phyloP scores from a whole-genome alignment of 2,113 vertebrate genomes.

The Rhinoderma darwinii region DNA sequence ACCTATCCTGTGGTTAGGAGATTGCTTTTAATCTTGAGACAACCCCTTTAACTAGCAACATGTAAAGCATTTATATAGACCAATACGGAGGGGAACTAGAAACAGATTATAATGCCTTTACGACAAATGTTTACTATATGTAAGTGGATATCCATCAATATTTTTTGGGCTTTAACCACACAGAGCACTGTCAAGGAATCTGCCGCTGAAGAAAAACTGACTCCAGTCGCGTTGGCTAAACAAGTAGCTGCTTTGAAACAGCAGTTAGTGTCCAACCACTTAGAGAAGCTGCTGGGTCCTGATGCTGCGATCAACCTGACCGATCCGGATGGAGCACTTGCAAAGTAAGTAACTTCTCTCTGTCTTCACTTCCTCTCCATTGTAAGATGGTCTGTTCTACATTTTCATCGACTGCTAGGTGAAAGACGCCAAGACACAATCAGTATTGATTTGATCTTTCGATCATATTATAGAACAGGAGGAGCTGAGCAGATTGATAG shows the following conservation, averaged over 20 bases:
- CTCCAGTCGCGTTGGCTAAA: slow-evolving; percentile 85
- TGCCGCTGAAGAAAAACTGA: slow-evolving; percentile 86
- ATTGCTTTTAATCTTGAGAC: no score
- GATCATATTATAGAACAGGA: no score
- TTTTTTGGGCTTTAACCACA: not conserved
- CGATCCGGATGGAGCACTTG: slow-evolving; percentile 90
- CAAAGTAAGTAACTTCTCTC: slow-evolving; percentile 78
- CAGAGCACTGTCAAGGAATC: slow-evolving; percentile 84
- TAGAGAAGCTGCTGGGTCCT: slow-evolving; percentile 90
- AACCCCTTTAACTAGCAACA: no score
- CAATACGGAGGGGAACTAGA: not conserved
- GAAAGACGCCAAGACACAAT: no score
- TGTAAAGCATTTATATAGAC: no score
- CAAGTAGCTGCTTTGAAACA: slow-evolving; percentile 89
- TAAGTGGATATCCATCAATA: not conserved
- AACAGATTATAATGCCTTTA: no score
- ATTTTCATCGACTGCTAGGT: no score
- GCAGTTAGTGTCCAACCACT: slow-evolving; percentile 89
- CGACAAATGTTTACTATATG: not conserved
- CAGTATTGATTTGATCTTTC: no score
- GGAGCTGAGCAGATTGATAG: no score
- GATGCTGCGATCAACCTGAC: slow-evolving; percentile 87
- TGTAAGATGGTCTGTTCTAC: not conserved
- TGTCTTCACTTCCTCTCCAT: not conserved
- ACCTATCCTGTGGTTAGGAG: no score